Percentiles rank a stretch among this genome's conserved stretches.
phyloP scores from a whole-genome alignment of 2,113 vertebrate species.

The Laticauda laticaudata region DNA sequence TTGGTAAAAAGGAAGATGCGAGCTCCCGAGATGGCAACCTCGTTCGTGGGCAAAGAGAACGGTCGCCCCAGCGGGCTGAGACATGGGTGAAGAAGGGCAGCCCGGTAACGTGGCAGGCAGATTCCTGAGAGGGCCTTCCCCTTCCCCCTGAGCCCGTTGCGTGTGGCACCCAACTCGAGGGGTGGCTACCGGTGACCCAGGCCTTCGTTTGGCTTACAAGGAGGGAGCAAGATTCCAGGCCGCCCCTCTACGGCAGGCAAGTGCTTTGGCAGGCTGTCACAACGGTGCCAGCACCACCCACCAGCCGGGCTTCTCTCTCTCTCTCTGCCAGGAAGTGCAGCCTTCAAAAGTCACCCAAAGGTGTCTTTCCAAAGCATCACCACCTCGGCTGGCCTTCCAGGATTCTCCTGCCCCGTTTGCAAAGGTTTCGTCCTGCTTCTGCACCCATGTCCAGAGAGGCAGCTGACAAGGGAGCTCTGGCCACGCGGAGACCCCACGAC shows the following conservation, averaged over 20 bases:
- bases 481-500: not conserved
- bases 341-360: not conserved
- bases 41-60: conserved; percentile 46
- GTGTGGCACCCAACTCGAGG: conserved; percentile 53
- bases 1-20: conserved; percentile 54
- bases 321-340: not conserved
- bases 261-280: no score
- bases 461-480: not conserved
- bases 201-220: not conserved
- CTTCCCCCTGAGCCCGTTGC: conserved; percentile 45
- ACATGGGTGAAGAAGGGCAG: conserved; percentile 50
- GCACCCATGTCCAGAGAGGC: not conserved
- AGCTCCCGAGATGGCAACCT: conserved; percentile 46
- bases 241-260: not conserved
- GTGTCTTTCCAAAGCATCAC: not conserved
- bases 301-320: not conserved
- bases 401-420: not conserved
- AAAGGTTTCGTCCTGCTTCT: not conserved
- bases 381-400: not conserved
- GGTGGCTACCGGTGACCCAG: conserved; percentile 39
- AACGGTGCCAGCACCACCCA: no score
- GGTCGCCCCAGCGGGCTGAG: conserved; percentile 11
- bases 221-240: no score
- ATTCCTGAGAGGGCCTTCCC: conserved; percentile 70
- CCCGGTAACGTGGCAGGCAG: conserved; percentile 56